phyloP scores from a whole-genome alignment of 2,888 invertebrate genomes.

The Calephelis perditalis region DNA sequence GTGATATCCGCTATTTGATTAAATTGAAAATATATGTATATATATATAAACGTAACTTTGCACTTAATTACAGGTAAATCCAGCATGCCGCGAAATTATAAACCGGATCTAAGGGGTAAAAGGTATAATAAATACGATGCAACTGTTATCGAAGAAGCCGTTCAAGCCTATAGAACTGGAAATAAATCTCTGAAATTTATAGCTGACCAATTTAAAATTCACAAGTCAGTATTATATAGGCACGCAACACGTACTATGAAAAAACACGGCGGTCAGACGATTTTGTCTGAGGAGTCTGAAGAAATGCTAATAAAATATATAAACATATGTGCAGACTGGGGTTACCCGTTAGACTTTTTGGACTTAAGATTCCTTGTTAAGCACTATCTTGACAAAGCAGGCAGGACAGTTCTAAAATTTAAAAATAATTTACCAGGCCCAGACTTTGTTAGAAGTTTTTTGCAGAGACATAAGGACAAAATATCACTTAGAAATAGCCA shows the following conservation, averaged over 20 bases:
- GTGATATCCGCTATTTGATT: too few species aligned
- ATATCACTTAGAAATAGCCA: slow-evolving; percentile 31
- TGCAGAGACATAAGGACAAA: slow-evolving; percentile 29
- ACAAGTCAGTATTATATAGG: slow-evolving; percentile 19
- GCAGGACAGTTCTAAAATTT: slow-evolving; percentile 16
- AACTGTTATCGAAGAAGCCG: slow-evolving; percentile 15
- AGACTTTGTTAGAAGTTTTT: slow-evolving; percentile 30
- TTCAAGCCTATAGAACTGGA: slow-evolving; percentile 8
- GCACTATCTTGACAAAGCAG: slow-evolving; percentile 25
- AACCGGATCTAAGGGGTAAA: slow-evolving; percentile 18
- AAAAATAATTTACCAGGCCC: slow-evolving; percentile 30
- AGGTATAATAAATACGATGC: slow-evolving; percentile 17
- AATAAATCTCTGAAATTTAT: slow-evolving; percentile 9
- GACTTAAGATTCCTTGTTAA: slow-evolving; percentile 29
- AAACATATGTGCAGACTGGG: slow-evolving; percentile 16
- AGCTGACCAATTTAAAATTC: slow-evolving; percentile 19
- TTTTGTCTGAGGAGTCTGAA: slow-evolving; percentile 22
- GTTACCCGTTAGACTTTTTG: slow-evolving; percentile 26
- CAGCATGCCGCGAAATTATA: slow-evolving; percentile 20
- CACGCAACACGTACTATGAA: slow-evolving; percentile 21
- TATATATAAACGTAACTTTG: too few species aligned
- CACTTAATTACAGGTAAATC: slow-evolving; percentile 3
- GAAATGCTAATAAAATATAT: slow-evolving; percentile 25
- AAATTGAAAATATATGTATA: too few species aligned
- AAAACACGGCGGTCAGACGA: slow-evolving; percentile 27